Percentiles rank a stretch among this genome's conserved stretches.
Evolutionary conservation across 2,888 invertebrate genomes (phyloP).

Genomic region (Acrobasis repandana): DNA sequence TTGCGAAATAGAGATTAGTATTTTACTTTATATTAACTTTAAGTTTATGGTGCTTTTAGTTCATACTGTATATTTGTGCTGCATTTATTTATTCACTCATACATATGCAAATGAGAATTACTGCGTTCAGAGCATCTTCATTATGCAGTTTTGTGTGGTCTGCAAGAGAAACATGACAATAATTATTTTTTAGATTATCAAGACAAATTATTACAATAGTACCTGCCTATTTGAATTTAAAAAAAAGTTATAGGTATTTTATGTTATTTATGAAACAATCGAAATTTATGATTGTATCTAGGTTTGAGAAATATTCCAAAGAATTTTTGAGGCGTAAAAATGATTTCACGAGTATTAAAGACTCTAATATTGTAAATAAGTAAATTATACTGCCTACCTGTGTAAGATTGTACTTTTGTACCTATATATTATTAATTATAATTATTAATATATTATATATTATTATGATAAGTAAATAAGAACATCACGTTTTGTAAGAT

Average conservation of each 20-base stretch:
- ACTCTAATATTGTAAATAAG: background rate
- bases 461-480: background rate
- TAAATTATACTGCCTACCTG: background rate
- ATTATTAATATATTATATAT: no score
- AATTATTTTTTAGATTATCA: constrained; percentile 7
- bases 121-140: constrained; percentile 17
- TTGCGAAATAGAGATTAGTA: no score
- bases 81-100: constrained; percentile 16
- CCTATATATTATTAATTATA: no score
- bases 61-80: constrained; percentile 14
- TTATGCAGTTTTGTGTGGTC: constrained; percentile 22
- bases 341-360: constrained; percentile 6
- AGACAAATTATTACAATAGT: background rate
- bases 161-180: constrained; percentile 13
- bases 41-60: constrained; percentile 19
- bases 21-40: background rate
- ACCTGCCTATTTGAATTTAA: background rate
- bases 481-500: constrained; percentile 19
- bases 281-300: background rate
- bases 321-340: constrained; percentile 19
- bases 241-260: background rate
- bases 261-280: background rate
- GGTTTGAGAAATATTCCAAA: background rate
- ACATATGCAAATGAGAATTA: constrained; percentile 21
- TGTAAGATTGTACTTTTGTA: constrained; percentile 2